Conservation (phyloP, 1,140 invertebrate species). For the Glomeris maerens region DNA sequence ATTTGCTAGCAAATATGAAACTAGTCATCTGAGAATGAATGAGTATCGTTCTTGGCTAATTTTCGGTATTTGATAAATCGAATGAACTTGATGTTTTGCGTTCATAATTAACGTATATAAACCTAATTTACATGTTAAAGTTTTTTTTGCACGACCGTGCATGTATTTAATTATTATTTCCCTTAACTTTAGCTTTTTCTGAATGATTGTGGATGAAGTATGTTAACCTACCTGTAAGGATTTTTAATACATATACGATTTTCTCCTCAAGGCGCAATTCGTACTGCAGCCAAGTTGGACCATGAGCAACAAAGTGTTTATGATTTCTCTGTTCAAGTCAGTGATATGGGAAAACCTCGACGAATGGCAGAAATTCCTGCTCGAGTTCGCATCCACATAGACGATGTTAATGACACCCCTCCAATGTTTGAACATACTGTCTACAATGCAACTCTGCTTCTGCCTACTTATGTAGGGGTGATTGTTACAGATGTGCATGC, state of each 20-base stretch:
- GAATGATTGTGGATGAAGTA: no score
- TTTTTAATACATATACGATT: conserved; percentile 4
- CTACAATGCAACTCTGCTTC: conserved; percentile 60
- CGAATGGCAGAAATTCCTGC: conserved; percentile 58
- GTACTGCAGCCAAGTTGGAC: conserved; percentile 58
- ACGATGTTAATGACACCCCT: conserved; percentile 74
- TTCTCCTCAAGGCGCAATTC: conserved; percentile 48
- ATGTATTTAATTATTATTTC: no score
- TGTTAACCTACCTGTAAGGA: not conserved
- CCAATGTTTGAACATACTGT: conserved; percentile 52
- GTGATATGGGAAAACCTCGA: conserved; percentile 63
- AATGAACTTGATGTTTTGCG: no score
- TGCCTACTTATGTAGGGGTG: conserved; percentile 63
- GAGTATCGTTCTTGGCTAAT: no score
- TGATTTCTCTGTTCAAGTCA: conserved; percentile 68
- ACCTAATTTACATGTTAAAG: no score
- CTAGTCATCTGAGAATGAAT: no score
- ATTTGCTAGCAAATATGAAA: no score
- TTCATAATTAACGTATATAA: no score
- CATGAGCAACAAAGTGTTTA: conserved; percentile 56
- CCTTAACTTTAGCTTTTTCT: no score
- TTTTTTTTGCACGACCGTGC: no score
- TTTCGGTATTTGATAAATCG: no score
- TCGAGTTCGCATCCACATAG: conserved; percentile 47
- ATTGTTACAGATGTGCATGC: conserved; percentile 47